Percentiles rank a stretch among this genome's conserved stretches.
phyloP scores from a whole-genome alignment of 92 coral and sea anemone species.

The Paragorgia papillata region DNA sequence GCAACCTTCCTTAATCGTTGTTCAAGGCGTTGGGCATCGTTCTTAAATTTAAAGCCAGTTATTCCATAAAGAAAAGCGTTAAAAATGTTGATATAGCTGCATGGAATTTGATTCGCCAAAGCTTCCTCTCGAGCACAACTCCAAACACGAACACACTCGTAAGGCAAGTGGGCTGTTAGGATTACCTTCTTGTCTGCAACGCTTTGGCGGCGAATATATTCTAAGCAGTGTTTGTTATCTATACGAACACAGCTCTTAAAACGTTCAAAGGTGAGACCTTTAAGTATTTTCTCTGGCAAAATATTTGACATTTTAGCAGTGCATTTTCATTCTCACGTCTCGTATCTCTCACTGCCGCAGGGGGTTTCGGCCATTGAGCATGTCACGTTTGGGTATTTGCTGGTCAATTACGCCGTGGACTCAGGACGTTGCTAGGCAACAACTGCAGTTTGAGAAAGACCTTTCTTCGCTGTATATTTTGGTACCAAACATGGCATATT shows the following conservation, averaged over 20 bases:
- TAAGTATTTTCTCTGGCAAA: conserved; percentile 28
- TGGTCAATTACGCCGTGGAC: conserved; percentile 18
- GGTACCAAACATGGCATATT: conserved; percentile 23
- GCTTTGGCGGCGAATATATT: conserved; percentile 6
- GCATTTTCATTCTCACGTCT: too few relatives aligned
- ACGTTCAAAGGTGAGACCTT: conserved; percentile 17
- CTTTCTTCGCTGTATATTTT: conserved; percentile 5
- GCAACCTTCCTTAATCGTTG: conserved; percentile 18
- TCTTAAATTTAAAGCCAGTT: conserved; percentile 3
- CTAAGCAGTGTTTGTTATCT: conserved; percentile 34
- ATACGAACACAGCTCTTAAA: conserved; percentile 23
- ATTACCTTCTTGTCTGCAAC: conserved; percentile 17
- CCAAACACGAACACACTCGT: conserved; percentile 35
- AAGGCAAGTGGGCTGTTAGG: conserved; percentile 33
- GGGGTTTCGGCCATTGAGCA: conserved; percentile 20
- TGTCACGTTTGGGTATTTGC: background rate
- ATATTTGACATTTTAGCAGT: conserved; percentile 18
- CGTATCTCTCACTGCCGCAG: conserved; percentile 21
- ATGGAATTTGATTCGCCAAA: too few relatives aligned
- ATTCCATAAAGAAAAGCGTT: conserved; percentile 4
- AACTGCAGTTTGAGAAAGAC: background rate
- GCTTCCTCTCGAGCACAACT: too few relatives aligned
- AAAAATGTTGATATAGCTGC: too few relatives aligned
- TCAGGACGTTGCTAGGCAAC: conserved; percentile 23
- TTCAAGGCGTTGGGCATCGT: background rate